Evolutionary conservation across 2,113 vertebrate species (phyloP).

Genomic region (Crotalus viridis): DNA sequence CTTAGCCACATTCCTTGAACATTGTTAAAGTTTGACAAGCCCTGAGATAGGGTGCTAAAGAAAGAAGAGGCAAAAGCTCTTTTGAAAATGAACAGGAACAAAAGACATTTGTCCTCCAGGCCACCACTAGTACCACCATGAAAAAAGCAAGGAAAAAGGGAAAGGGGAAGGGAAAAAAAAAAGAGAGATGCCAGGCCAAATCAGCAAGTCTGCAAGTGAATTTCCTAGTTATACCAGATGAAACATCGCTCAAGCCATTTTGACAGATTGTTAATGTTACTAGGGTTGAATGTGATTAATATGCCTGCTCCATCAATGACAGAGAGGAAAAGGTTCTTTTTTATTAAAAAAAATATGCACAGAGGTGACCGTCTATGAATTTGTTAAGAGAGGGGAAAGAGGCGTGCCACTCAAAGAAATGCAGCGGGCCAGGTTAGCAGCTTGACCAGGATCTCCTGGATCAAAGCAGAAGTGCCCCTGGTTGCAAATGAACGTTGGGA

Average conservation of each 20-base stretch:
- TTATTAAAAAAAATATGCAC: slow-evolving; percentile 53
- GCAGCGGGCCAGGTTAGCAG: slow-evolving; percentile 19
- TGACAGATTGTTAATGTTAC: slow-evolving; percentile 92
- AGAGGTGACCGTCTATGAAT: slow-evolving; percentile 69
- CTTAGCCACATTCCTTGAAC: slow-evolving; percentile 37
- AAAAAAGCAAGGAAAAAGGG: slow-evolving; percentile 16
- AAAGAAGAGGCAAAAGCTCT: neutral
- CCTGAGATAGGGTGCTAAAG: neutral
- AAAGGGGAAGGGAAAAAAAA: slow-evolving; percentile 15
- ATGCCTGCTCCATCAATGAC: slow-evolving; percentile 78
- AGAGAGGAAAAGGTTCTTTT: slow-evolving; percentile 73
- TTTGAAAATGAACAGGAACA: neutral
- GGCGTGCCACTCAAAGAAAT: neutral
- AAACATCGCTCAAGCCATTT: slow-evolving; percentile 74
- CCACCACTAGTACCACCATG: neutral
- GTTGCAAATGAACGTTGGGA: slow-evolving; percentile 39
- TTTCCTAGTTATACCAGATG: slow-evolving; percentile 82
- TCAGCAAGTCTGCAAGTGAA: slow-evolving; percentile 79
- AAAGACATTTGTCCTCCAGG: slow-evolving; percentile 66
- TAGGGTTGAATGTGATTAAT: slow-evolving; percentile 93
- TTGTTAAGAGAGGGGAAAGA: slow-evolving; percentile 2
- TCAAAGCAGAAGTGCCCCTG: slow-evolving; percentile 50
- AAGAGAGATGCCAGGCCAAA: slow-evolving; percentile 70
- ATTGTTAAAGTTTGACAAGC: slow-evolving; percentile 15
- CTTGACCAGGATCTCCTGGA: slow-evolving; percentile 49